A percentile compares a stretch with the other conserved stretches of the same genome.
These are phyloP conservation scores for Stenolophus ochropezus DNA, from an alignment of 2,888 invertebrate species.

Conservation along the genomic window DNA sequence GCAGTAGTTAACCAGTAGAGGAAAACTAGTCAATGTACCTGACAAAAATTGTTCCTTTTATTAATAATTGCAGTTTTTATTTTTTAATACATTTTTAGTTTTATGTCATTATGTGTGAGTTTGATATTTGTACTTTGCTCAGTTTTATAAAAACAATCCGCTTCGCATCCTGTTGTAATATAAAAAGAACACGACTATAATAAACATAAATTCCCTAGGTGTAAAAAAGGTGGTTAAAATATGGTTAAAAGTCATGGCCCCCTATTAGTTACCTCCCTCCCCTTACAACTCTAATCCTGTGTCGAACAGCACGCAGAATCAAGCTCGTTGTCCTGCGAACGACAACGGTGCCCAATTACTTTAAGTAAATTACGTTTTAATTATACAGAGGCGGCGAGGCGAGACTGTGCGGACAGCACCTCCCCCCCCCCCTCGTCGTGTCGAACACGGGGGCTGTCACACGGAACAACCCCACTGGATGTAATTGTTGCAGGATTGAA, in stretches of 20 bases:
- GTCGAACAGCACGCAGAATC: conserved; percentile 7
- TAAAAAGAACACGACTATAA: too few species aligned
- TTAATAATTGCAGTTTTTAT: too few species aligned
- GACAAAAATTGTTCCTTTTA: too few species aligned
- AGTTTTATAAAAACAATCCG: too few species aligned
- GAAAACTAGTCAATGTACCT: too few species aligned
- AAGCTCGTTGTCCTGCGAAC: neutral
- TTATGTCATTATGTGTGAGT: too few species aligned
- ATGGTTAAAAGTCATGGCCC: neutral
- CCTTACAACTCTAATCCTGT: neutral
- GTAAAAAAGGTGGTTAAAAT: too few species aligned
- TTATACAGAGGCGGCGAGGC: conserved; percentile 26
- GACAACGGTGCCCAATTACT: conserved; percentile 47
- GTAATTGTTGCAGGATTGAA: neutral
- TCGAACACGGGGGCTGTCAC: neutral
- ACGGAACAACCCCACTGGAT: neutral
- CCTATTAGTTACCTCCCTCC: neutral
- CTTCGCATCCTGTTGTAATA: too few species aligned
- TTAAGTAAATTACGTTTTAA: conserved; percentile 57
- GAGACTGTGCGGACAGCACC: conserved; percentile 14
- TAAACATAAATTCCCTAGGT: too few species aligned
- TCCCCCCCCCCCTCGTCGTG: conserved; percentile 6
- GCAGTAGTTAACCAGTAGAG: too few species aligned
- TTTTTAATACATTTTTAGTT: too few species aligned
- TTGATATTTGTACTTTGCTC: too few species aligned